Conservation (phyloP, 1,140 invertebrate species). For the Dendroctonus ponderosae region DNA sequence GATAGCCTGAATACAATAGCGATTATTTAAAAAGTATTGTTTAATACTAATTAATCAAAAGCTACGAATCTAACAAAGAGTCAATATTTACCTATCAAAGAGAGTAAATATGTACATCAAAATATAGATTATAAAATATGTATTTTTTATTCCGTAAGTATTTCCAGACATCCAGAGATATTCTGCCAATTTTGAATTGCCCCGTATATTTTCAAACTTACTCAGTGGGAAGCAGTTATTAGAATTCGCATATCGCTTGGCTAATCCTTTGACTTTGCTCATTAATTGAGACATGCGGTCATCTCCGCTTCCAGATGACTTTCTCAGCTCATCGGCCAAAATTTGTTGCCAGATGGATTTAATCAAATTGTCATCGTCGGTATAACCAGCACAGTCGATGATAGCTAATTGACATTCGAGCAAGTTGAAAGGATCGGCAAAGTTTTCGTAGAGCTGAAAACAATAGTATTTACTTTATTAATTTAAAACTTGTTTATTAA, state of each 20-base stretch:
- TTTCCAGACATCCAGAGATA: no score
- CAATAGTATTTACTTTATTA: background rate
- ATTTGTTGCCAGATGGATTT: slow-evolving; percentile 80
- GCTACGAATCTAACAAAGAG: background rate
- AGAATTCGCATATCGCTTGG: slow-evolving; percentile 68
- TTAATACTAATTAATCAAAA: no score
- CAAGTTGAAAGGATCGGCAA: slow-evolving; percentile 75
- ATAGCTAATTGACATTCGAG: slow-evolving; percentile 86
- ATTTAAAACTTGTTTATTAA: background rate
- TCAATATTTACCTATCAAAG: no score
- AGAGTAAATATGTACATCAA: slow-evolving; percentile 1
- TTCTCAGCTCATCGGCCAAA: slow-evolving; percentile 59
- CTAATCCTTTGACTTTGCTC: slow-evolving; percentile 71
- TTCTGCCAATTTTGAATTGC: no score
- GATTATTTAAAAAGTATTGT: no score
- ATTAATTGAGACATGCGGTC: slow-evolving; percentile 68
- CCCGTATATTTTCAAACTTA: slow-evolving; percentile 45
- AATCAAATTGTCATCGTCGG: slow-evolving; percentile 66
- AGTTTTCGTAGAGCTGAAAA: slow-evolving; percentile 76
- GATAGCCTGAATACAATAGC: slow-evolving; percentile 58
- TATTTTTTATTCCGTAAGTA: no score
- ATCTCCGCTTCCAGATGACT: slow-evolving; percentile 54
- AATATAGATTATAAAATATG: background rate
- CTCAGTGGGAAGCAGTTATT: slow-evolving; percentile 74
- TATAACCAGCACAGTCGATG: slow-evolving; percentile 80